phyloP scores from a whole-genome alignment of 2,888 invertebrate genomes.

The Agonopterix heracliana region DNA sequence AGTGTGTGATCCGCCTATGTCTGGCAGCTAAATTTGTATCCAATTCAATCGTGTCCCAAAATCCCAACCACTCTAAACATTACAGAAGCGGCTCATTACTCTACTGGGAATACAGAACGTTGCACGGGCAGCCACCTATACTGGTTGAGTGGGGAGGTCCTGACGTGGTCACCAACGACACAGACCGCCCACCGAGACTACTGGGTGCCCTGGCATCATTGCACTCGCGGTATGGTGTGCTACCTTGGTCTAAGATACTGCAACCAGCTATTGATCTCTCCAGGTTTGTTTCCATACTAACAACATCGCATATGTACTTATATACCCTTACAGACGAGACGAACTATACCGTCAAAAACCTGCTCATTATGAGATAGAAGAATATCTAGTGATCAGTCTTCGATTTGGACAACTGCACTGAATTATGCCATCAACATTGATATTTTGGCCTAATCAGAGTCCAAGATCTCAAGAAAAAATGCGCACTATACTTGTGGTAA shows the following conservation, averaged over 20 bases:
- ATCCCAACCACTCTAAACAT: slow-evolving; percentile 1
- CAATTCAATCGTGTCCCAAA: too few relatives aligned
- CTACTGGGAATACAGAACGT: slow-evolving; percentile 81
- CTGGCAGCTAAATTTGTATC: too few relatives aligned
- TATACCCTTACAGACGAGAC: slow-evolving; percentile 12
- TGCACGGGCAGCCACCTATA: slow-evolving; percentile 52
- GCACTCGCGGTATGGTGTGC: slow-evolving; percentile 41
- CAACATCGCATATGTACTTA: slow-evolving; percentile 14
- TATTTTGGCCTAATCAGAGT: too few relatives aligned
- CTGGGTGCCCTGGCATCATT: slow-evolving; percentile 48
- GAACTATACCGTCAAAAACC: too few relatives aligned
- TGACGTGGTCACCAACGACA: slow-evolving; percentile 3
- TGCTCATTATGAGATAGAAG: too few relatives aligned
- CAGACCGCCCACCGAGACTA: slow-evolving; percentile 37
- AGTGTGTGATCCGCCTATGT: too few relatives aligned
- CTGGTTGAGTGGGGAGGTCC: slow-evolving; percentile 61
- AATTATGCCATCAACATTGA: too few relatives aligned
- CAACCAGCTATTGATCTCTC: slow-evolving; percentile 22
- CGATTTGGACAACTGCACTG: too few relatives aligned
- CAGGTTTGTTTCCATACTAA: slow-evolving; percentile 19
- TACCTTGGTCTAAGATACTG: slow-evolving; percentile 48
- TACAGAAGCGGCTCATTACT: slow-evolving; percentile 84
- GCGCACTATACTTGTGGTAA: too few relatives aligned
- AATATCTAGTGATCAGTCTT: too few relatives aligned
- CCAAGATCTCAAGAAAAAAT: too few relatives aligned